Evolutionary conservation across 1,140 invertebrate species (phyloP), one percentile per base, ranked within the genome.

Genomic region (Ips typographus): DNA sequence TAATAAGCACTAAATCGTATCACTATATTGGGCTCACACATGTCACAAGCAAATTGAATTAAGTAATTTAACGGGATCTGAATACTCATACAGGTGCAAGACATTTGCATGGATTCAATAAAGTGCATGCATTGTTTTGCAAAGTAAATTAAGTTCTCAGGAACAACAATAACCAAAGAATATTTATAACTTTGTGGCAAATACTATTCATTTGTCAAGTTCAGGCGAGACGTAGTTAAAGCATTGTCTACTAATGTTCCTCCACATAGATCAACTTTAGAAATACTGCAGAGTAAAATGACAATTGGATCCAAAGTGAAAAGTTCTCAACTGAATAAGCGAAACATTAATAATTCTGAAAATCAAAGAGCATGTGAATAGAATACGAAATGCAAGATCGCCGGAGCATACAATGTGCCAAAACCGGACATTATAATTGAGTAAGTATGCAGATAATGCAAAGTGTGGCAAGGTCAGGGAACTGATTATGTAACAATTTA

Each of bases 401-500:
- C 22, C 47, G 58, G 66, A 62, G 60, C 7, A 63, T 44, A 63
- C 67, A 63, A 69, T 63, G 56, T 60, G 40, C 55, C 53, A 52
- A 66, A 68, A 68, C 59, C 65, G 57, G 65, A 63, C 59, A 63
- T 63, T 69, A 69, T 69, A 69, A 69, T 63, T 69, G 67, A 58
- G 59, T 64, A 52, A 52, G 60, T 63, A 63, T 47, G 58, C 41
- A 62, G 60, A 58, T 56, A 51, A 62, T 52, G 65, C 53, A 52
- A 68, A 68, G 56, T 68, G 57, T 68, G 67, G 67, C 67, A 69
- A 69, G 67, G 67, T 69, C 67, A 69, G 61, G 51, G 55, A 69
- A 49, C 67, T 64, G 65, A 67, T 67, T 68, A 68, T 59, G 65
- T 68, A 68, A 68, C 65, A 59, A 40, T 68, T 68, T 68, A 68